Percentiles rank a stretch among this genome's conserved stretches.
phyloP scores from a whole-genome alignment of 2,797 vertebrate genomes.

The Mormyrops boulengeri region DNA sequence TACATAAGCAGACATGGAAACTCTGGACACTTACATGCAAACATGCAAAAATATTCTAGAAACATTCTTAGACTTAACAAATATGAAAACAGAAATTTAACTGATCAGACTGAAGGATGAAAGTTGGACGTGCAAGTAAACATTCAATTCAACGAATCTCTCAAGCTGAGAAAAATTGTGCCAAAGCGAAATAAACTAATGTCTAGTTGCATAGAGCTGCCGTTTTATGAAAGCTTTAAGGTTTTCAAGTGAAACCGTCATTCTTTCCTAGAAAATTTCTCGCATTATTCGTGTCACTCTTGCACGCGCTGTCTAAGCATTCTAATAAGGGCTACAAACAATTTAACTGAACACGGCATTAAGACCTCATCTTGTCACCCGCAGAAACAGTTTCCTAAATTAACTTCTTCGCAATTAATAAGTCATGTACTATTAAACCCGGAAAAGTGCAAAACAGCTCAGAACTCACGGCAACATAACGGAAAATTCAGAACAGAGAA shows the following conservation, averaged over 20 bases:
- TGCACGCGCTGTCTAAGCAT: background rate
- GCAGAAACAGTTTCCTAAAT: background rate
- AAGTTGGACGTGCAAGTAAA: background rate
- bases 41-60: background rate
- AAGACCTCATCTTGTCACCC: background rate
- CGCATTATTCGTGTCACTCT: background rate
- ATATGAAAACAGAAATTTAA: background rate
- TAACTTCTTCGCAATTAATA: background rate
- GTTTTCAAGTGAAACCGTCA: background rate
- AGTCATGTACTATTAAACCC: background rate
- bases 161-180: background rate
- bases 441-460: background rate
- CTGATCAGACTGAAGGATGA: background rate
- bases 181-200: background rate
- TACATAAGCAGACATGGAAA: background rate
- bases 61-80: background rate
- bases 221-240: background rate
- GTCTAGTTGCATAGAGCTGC: background rate
- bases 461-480: background rate
- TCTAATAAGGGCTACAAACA: constrained; percentile 11
- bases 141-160: background rate
- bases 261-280: background rate
- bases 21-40: background rate
- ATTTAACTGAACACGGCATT: background rate
- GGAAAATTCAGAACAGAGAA: background rate